Evolutionary conservation across 2,888 invertebrate species (phyloP).

Genomic region (Opisthograptis luteolata): DNA sequence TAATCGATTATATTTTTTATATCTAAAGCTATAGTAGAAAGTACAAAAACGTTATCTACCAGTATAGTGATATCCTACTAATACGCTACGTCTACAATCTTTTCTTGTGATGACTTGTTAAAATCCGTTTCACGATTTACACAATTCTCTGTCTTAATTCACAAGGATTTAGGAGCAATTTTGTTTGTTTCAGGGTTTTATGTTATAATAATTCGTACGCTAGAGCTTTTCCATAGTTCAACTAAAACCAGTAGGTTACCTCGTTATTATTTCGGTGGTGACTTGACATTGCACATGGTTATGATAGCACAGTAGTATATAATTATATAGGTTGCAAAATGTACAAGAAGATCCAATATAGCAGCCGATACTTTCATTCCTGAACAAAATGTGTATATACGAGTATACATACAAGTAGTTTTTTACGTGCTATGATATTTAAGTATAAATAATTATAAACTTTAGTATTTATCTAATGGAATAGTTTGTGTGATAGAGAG

Average conservation of each 20-base stretch:
- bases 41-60: constrained; percentile 73
- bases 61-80: constrained; percentile 80
- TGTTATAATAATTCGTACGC: constrained; percentile 77
- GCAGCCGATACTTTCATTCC: too few species aligned
- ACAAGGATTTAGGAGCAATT: constrained; percentile 52
- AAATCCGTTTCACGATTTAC: constrained; percentile 49
- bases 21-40: constrained; percentile 59
- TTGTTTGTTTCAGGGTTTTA: constrained; percentile 48
- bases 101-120: constrained; percentile 81
- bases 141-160: constrained; percentile 55
- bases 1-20: too few species aligned
- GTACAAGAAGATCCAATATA: too few species aligned
- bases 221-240: constrained; percentile 55
- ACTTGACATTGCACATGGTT: background rate
- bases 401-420: too few species aligned
- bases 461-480: too few species aligned
- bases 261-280: background rate
- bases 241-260: background rate
- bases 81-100: constrained; percentile 81
- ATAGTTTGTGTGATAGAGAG: too few species aligned
- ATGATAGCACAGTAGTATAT: too few species aligned
- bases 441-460: too few species aligned
- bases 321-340: too few species aligned
- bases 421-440: too few species aligned
- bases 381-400: too few species aligned